Conservation (phyloP, 2,888 invertebrate genomes). For the Camponotus fellah region DNA sequence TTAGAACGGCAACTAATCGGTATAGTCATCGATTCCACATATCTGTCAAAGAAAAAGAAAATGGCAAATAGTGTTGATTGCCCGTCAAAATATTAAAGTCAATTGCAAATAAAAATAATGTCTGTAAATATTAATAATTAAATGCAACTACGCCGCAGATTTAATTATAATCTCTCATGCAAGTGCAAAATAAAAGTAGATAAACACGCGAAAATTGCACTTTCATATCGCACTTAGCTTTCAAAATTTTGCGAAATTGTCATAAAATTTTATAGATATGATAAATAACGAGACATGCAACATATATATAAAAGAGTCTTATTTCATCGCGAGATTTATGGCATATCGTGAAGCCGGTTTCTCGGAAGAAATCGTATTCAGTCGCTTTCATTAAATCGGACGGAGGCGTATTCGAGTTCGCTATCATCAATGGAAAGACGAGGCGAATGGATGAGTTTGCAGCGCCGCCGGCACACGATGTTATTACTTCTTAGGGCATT, state of each 20-base stretch:
- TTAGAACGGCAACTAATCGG: constrained; percentile 28
- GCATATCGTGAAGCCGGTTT: constrained; percentile 54
- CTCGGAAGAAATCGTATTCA: constrained; percentile 59
- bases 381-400: constrained; percentile 68
- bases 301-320: neutral
- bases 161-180: neutral
- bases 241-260: constrained; percentile 22
- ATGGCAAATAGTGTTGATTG: neutral
- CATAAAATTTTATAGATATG: neutral
- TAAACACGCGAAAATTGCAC: constrained; percentile 4
- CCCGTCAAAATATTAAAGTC: neutral
- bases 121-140: neutral
- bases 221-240: constrained; percentile 8
- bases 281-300: neutral
- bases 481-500: constrained; percentile 51
- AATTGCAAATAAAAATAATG: neutral
- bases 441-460: constrained; percentile 60
- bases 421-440: constrained; percentile 73
- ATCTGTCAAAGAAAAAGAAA: constrained; percentile 13
- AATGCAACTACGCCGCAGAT: neutral
- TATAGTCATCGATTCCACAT: constrained; percentile 20
- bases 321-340: constrained; percentile 56
- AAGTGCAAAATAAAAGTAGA: constrained; percentile 11
- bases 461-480: constrained; percentile 12
- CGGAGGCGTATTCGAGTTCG: constrained; percentile 60